phyloP scores from a whole-genome alignment of 2,113 vertebrate species.

The Brachyhypopomus gauderio region DNA sequence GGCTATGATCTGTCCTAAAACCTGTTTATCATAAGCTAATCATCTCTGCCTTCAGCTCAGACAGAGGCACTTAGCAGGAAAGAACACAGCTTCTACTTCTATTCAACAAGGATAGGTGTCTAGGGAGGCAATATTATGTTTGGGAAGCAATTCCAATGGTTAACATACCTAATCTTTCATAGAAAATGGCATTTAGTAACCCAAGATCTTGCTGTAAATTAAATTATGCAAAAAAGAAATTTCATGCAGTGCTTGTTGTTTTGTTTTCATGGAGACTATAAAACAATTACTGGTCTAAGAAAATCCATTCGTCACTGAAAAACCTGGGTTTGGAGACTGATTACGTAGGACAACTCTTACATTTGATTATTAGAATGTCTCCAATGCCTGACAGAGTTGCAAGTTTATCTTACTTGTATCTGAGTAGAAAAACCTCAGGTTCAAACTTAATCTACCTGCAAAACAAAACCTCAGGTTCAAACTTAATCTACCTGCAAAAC shows the following conservation, averaged over 20 bases:
- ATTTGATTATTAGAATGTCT: conserved; percentile 8
- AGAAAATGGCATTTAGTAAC: conserved; percentile 43
- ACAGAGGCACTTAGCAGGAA: neutral
- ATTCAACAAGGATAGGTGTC: conserved; percentile 49
- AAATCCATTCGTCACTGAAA: neutral
- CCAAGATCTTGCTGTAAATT: conserved; percentile 43
- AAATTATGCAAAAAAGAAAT: conserved; percentile 54
- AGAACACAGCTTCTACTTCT: conserved; percentile 35
- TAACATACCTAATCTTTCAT: conserved; percentile 49
- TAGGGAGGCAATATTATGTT: conserved; percentile 48
- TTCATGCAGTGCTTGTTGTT: conserved; percentile 35
- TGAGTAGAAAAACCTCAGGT: neutral
- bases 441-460: neutral
- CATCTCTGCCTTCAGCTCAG: conserved; percentile 30
- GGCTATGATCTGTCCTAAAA: conserved; percentile 12
- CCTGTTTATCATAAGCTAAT: conserved; percentile 34
- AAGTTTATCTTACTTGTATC: conserved; percentile 2
- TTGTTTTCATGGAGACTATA: conserved; percentile 19
- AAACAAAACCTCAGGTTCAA: neutral
- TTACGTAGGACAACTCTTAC: conserved; percentile 2
- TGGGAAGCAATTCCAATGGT: conserved; percentile 45
- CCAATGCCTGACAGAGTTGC: neutral
- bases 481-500: neutral
- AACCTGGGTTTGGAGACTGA: neutral
- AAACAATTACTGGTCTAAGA: conserved; percentile 34